Percentiles rank a stretch among this genome's conserved stretches.
Conservation (phyloP, 2,113 vertebrate species). For the Neopipo cinnamomea region DNA sequence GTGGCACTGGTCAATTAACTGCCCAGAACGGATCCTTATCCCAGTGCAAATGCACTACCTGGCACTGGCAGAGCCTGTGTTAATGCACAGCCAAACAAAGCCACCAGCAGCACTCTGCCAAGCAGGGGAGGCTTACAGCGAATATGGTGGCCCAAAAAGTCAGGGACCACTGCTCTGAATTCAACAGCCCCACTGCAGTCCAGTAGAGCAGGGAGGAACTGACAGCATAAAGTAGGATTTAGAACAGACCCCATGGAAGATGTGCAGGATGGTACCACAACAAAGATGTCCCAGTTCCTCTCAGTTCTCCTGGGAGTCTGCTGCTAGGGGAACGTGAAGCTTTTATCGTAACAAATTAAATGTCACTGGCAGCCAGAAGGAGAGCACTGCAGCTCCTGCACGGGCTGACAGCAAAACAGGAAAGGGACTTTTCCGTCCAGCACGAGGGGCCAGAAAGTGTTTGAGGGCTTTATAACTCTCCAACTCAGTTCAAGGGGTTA, state of each 20-base stretch:
- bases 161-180: not conserved
- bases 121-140: not conserved
- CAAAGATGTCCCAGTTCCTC: constrained; percentile 1
- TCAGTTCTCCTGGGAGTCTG: not conserved
- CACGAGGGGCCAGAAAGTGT: not conserved
- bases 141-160: not conserved
- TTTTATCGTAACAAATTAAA: not conserved
- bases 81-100: not conserved
- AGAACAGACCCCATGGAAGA: not conserved
- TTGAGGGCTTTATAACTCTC: not conserved
- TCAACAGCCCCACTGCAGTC: not conserved
- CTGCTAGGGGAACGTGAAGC: not conserved
- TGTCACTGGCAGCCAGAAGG: not conserved
- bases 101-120: not conserved
- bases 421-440: not conserved
- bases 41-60: not conserved
- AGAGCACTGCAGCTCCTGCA: not conserved
- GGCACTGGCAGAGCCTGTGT: not conserved
- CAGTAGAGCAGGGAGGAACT: not conserved
- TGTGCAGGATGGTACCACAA: not conserved
- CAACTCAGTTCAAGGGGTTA: not conserved
- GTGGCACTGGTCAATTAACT: not conserved
- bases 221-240: not conserved
- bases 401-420: not conserved
- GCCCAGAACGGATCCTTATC: not conserved